Conservation (phyloP, 2,113 vertebrate species). For the Fregetta grallaria region DNA sequence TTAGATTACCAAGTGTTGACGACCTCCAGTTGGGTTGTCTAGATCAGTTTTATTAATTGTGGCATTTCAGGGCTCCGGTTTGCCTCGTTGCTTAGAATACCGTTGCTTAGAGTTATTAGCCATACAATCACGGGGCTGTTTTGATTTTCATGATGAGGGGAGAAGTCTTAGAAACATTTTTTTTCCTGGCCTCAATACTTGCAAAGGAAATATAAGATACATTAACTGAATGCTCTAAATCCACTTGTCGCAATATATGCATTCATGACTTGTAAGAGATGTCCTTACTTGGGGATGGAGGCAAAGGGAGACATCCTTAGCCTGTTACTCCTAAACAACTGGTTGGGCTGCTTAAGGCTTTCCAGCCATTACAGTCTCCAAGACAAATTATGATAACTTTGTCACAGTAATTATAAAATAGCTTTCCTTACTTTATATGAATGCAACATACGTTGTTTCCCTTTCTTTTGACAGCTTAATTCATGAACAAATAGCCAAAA, state of each 20-base stretch:
- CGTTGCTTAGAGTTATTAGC: neutral
- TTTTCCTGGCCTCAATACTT: neutral
- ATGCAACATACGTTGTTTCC: neutral
- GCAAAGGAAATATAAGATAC: neutral
- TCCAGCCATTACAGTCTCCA: neutral
- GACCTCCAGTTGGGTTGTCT: neutral
- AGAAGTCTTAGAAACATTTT: neutral
- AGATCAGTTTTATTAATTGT: neutral
- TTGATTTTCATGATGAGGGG: neutral
- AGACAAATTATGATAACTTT: neutral
- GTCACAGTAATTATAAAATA: neutral
- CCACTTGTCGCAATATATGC: neutral
- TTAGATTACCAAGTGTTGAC: neutral
- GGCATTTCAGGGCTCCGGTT: neutral
- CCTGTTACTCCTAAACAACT: neutral
- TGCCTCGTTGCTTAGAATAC: neutral
- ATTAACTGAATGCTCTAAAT: neutral
- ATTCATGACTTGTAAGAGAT: neutral
- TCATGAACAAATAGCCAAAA: neutral
- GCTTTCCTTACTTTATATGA: neutral
- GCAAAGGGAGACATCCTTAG: neutral
- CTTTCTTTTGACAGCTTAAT: neutral
- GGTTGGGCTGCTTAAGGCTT: neutral
- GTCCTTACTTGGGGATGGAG: neutral
- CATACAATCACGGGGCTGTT: neutral